phyloP scores from a whole-genome alignment of 2,888 invertebrate species.

The Nomada goodeniana region DNA sequence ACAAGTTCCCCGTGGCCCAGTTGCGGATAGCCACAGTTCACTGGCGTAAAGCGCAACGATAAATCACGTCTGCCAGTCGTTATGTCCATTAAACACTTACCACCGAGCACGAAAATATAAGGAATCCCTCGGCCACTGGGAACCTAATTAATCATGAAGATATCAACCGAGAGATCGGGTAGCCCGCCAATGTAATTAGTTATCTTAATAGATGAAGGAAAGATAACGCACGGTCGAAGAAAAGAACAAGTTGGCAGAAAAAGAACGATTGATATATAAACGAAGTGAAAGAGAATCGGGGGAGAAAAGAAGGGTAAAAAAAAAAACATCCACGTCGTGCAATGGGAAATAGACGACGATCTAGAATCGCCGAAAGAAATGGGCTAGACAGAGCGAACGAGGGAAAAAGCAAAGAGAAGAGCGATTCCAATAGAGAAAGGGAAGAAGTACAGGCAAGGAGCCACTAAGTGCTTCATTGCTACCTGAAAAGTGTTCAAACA shows the following conservation, averaged over 20 bases:
- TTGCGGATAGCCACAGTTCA: constrained; percentile 11
- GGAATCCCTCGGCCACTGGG: not conserved
- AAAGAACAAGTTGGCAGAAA: not conserved
- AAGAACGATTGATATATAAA: not conserved
- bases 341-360: not conserved
- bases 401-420: constrained; percentile 10
- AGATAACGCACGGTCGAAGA: too few relatives aligned
- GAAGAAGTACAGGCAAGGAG: constrained; percentile 11
- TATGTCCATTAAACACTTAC: constrained; percentile 43
- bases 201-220: not conserved
- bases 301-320: not conserved
- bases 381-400: not conserved
- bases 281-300: not conserved
- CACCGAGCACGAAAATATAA: not conserved
- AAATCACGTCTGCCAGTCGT: constrained; percentile 34
- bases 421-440: not conserved
- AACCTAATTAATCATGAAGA: constrained; percentile 40
- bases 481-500: constrained; percentile 11
- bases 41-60: constrained; percentile 25
- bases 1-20: constrained; percentile 2
- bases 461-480: constrained; percentile 12
- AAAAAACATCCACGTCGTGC: too few relatives aligned
- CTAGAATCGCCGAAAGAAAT: not conserved
- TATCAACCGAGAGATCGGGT: constrained; percentile 1
- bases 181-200: constrained; percentile 32